Evolutionary conservation across 2,113 vertebrate genomes (phyloP).

Genomic region (Muntiacus reevesi): DNA sequence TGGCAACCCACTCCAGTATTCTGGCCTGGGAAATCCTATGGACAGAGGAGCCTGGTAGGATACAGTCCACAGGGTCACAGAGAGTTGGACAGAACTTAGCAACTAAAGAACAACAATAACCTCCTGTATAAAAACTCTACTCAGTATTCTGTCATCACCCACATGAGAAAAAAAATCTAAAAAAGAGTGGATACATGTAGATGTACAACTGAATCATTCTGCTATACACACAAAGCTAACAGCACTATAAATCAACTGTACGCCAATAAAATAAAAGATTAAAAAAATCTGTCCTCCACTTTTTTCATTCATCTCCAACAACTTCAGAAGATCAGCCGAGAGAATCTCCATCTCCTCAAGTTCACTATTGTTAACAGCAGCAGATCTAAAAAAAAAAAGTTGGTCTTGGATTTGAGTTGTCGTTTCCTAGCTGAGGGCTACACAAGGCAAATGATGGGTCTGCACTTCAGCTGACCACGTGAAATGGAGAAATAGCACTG

Average conservation of each 20-base stretch:
- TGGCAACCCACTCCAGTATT: background rate
- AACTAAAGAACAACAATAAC: background rate
- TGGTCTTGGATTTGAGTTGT: background rate
- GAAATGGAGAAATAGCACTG: background rate
- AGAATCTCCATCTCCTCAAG: background rate
- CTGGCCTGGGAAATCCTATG: background rate
- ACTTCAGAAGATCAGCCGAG: background rate
- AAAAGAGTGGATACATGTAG: background rate
- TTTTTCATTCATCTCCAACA: background rate
- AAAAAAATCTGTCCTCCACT: background rate
- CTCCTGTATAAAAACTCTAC: background rate
- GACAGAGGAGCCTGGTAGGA: background rate
- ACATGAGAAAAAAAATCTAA: background rate
- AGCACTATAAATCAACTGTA: background rate
- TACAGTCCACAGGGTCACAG: background rate
- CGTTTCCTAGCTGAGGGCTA: background rate
- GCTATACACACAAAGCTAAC: background rate
- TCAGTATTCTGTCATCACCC: background rate
- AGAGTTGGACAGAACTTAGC: background rate
- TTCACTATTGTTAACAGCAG: background rate
- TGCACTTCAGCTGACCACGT: background rate
- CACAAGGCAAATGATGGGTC: background rate
- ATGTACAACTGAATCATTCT: background rate
- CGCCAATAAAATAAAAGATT: background rate
- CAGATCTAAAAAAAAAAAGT: background rate